Base-by-base conservation (phyloP, 35 echinoderm and acorn worm species). In the Antedon bifida region DNA sequence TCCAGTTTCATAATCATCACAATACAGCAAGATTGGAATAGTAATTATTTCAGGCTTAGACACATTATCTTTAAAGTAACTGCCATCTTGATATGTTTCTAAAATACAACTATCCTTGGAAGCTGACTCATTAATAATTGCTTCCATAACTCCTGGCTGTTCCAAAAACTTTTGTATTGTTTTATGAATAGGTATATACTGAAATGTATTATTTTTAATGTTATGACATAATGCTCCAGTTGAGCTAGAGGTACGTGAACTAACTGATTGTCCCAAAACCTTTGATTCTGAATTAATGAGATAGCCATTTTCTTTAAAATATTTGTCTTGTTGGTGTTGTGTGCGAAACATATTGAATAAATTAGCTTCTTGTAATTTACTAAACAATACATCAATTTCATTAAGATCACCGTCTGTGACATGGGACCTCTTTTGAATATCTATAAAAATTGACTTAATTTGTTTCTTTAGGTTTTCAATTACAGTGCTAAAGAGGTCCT, bases 1-100 rank as follows among this genome's bases (percentile, higher is more conserved):
- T 30, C 74, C 89, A 31, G 81, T 91, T 81, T 91, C 85, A 39
- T 87, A 91, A 75, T 91, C 84, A 91, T 87, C 89, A 23, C 78
- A 74, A 39, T 87, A 83, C 33, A 91, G 32, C 8, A 83, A 74
- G n/a, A 91, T 36, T 46, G 80, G 81, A 46, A 91, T 78, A 36
- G 78, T 33, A 56, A 82, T 35, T 78, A 38, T 35, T 33, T 81
- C 42, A 46, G 78, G 35, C 39, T 91, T 79, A 28, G 82, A 75
- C 29, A 39, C 45, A 16, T 36, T 86, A 34, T 74, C 55, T 83
- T 86, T 82, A 74, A 76, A 91, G 81, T 77, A 91, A 73, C 16
- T 77, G 30, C 89, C 89, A 87, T 91, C 85, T 78, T 46, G 74
- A 78, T 84, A 91, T 64, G 85, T 84, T 46, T 81, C 32, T 75